phyloP scores from a whole-genome alignment of 2,888 invertebrate genomes.

The Dicycla oo region DNA sequence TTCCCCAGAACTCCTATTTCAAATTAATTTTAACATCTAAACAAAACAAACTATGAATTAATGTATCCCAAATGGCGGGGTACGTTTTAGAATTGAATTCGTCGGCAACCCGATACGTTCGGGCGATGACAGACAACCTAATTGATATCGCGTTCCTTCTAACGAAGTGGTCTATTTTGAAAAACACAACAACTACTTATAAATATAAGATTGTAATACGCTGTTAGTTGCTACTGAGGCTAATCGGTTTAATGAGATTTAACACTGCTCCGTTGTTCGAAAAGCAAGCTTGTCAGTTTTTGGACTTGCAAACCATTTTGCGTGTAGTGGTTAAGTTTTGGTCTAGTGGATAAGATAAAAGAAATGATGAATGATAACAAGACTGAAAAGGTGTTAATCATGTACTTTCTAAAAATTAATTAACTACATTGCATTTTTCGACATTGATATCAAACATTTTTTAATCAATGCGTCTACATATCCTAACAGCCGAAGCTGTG shows the following conservation, averaged over 20 bases:
- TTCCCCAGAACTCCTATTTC: conserved; percentile 63
- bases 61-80: conserved; percentile 71
- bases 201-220: conserved; percentile 46
- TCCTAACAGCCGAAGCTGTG: conserved; percentile 52
- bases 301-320: background rate
- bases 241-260: conserved; percentile 28
- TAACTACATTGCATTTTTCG: background rate
- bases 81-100: conserved; percentile 73
- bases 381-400: background rate
- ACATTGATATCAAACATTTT: conserved; percentile 29
- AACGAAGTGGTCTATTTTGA: conserved; percentile 81
- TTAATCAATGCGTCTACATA: conserved; percentile 19
- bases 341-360: background rate
- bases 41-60: conserved; percentile 72
- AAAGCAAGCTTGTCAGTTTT: conserved; percentile 2
- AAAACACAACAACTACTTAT: conserved; percentile 63
- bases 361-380: background rate
- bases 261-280: background rate
- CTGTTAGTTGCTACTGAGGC: conserved; percentile 29
- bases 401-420: conserved; percentile 1
- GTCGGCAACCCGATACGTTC: conserved; percentile 76
- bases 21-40: conserved; percentile 69
- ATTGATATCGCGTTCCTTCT: conserved; percentile 85
- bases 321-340: background rate
- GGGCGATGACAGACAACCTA: conserved; percentile 82